Evolutionary conservation across 2,113 vertebrate species (phyloP), one percentile per base, ranked within the genome.

Genomic region (Polypterus bichir): DNA sequence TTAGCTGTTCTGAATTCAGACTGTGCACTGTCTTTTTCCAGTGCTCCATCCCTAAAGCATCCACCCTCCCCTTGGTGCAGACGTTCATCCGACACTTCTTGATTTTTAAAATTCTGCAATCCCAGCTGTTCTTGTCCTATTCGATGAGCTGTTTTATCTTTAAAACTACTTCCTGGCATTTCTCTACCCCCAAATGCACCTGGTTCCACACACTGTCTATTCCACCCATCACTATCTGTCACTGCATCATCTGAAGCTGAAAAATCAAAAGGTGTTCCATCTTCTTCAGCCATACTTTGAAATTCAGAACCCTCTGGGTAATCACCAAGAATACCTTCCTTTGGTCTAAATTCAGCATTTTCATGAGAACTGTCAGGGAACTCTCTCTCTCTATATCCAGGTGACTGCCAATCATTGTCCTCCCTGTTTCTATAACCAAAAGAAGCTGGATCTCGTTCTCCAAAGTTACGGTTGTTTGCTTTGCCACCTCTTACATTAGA

Each of bases 341-440:
- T 75, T 5, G 68, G 72, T 49, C 64, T 75, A 48, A 86, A 83
- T 7, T 79, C 79, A 60, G 72, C 11, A 4, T 70, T 59, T 60
- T 74, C 78, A 64, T 71, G 68, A 49, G 68, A 44, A 8, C 69
- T 72, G 6, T 64, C 59, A 64, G 65, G 54, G 54, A 63, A 27
- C 1, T 46, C 72, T 62, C 75, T 66, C 47, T 82, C 78, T 60
- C 78, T 60, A 27, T 60, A 74, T 27, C 62, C 71, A 62, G 77
- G 77, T 49, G 66, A 80, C 61, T 78, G 83, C 84, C 82, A 85
- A 60, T 87, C 84, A 45, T 88, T 83, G 4, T 76, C 78, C 62
- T 85, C 85, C 47, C 81, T 79, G 44, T 76, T 72, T 53, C 84
- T 66, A 65, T 80, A 83, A 65, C 76, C 78, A 65, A 77, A 68